phyloP scores from a whole-genome alignment of 2,113 vertebrate genomes.

The Colinus virginianus region DNA sequence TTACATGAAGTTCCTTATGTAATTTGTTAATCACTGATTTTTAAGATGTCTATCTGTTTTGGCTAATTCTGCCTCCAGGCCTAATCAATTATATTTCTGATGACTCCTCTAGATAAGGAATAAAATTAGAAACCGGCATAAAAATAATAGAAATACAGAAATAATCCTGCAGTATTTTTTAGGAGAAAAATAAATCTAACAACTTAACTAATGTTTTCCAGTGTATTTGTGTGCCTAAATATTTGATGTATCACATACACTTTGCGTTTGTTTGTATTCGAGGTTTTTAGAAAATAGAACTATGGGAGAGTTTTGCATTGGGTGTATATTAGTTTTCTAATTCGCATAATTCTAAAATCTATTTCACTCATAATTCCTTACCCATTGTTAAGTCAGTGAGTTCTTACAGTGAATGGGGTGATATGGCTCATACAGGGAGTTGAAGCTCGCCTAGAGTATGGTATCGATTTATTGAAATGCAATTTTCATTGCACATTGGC shows the following conservation, averaged over 20 bases:
- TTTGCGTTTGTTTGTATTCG: background rate
- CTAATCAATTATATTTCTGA: background rate
- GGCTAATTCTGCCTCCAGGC: background rate
- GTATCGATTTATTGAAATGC: slow-evolving; percentile 39
- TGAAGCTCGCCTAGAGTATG: background rate
- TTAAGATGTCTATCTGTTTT: background rate
- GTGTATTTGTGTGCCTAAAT: background rate
- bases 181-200: slow-evolving; percentile 3
- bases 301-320: background rate
- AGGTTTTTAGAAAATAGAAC: background rate
- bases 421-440: background rate
- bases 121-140: background rate
- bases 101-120: background rate
- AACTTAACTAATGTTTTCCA: background rate
- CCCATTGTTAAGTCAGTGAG: slow-evolving; percentile 4
- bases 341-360: slow-evolving; percentile 24
- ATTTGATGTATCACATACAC: background rate
- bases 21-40: background rate
- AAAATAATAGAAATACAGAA: background rate
- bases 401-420: background rate
- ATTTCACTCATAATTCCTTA: slow-evolving; percentile 24
- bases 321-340: background rate
- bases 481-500: background rate
- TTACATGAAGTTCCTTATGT: background rate
- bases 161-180: background rate